Percentiles rank a stretch among this genome's conserved stretches.
Conservation (phyloP, 2,888 invertebrate genomes). For the Cyrtodaria siliqua region DNA sequence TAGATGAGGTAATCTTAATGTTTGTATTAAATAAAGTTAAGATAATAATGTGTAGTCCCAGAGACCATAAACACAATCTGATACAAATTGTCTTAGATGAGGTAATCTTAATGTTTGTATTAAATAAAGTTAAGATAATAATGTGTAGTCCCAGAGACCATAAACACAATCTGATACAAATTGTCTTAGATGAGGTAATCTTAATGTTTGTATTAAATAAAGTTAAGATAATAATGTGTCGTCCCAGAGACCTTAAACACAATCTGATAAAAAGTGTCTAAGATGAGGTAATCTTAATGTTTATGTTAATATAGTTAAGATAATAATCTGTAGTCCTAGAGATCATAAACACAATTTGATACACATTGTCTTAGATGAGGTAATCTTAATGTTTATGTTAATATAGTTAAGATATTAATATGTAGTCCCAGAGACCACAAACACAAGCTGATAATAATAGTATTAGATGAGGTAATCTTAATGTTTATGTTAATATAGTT, state of each 20-base stretch:
- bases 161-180: conserved; percentile 71
- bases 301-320: too few relatives aligned
- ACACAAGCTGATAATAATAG: too few relatives aligned
- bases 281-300: too few relatives aligned
- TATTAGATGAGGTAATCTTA: too few relatives aligned
- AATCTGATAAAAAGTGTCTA: conserved; percentile 71
- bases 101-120: too few relatives aligned
- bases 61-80: conserved; percentile 73
- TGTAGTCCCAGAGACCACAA: too few relatives aligned
- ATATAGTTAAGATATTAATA: too few relatives aligned
- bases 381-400: too few relatives aligned
- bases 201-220: too few relatives aligned
- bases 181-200: conserved; percentile 70
- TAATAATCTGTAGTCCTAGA: conserved; percentile 80
- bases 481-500: too few relatives aligned
- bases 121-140: too few relatives aligned
- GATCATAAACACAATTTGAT: conserved; percentile 75
- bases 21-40: too few relatives aligned
- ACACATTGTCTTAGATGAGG: conserved; percentile 70
- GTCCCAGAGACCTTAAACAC: conserved; percentile 75
- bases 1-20: conserved; percentile 72
- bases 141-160: conserved; percentile 79
- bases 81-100: conserved; percentile 69
- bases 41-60: conserved; percentile 78
- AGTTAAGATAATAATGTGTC: conserved; percentile 80